Evolutionary conservation across 2,113 vertebrate species (phyloP).

Genomic region (Bufo gargarizans): DNA sequence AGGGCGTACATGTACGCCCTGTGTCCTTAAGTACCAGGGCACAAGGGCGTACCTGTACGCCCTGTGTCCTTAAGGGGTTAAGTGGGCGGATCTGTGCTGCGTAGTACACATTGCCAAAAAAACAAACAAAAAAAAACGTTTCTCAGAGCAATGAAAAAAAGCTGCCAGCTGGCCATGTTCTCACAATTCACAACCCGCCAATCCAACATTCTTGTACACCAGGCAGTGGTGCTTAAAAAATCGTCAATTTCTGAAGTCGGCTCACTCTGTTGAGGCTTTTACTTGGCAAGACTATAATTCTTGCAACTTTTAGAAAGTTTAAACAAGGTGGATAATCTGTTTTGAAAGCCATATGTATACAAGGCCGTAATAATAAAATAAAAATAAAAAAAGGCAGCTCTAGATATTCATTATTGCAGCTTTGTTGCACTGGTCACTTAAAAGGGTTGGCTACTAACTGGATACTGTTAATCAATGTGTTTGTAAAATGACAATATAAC

Average conservation of each 20-base stretch:
- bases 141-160: not conserved
- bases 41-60: too few relatives aligned
- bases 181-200: slow-evolving; percentile 43
- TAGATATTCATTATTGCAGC: not conserved
- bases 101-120: slow-evolving; percentile 29
- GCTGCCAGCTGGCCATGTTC: slow-evolving; percentile 42
- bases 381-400: not conserved
- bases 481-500: too few relatives aligned
- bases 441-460: too few relatives aligned
- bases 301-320: not conserved
- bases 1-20: too few relatives aligned
- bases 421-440: not conserved
- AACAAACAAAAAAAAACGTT: not conserved
- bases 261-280: not conserved
- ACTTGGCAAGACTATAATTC: not conserved
- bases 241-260: not conserved
- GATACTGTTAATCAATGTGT: too few relatives aligned
- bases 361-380: too few relatives aligned
- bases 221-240: slow-evolving; percentile 13
- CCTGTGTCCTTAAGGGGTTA: too few relatives aligned
- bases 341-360: not conserved
- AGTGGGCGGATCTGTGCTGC: slow-evolving; percentile 33
- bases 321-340: not conserved
- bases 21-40: too few relatives aligned
- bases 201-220: slow-evolving; percentile 29